Evolutionary conservation across 2,797 vertebrate genomes (phyloP).

Genomic region (Oryzias dopingdopingensis): DNA sequence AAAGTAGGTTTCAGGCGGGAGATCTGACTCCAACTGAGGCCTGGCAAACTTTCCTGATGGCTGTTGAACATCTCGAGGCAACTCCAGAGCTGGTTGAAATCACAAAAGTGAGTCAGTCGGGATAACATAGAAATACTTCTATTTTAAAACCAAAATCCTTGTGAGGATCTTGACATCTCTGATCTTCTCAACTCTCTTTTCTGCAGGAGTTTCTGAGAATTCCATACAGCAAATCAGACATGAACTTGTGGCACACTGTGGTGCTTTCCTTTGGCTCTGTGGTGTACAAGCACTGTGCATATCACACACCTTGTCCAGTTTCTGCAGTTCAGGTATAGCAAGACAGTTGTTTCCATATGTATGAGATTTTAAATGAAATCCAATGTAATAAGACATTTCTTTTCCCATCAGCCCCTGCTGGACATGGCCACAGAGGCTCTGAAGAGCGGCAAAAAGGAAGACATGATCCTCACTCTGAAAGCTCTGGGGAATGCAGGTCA

Average conservation of each 20-base stretch:
- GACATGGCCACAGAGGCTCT: slow-evolving; percentile 77
- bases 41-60: slow-evolving; percentile 64
- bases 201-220: slow-evolving; percentile 77
- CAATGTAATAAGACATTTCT: background rate
- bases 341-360: too few species aligned
- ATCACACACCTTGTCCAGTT: slow-evolving; percentile 69
- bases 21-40: slow-evolving; percentile 76
- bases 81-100: slow-evolving; percentile 60
- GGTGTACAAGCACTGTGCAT: slow-evolving; percentile 78
- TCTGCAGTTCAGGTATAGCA: slow-evolving; percentile 77
- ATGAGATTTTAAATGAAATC: too few species aligned
- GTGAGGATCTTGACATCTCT: too few species aligned
- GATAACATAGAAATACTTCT: background rate
- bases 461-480: slow-evolving; percentile 81
- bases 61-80: slow-evolving; percentile 73
- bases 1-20: slow-evolving; percentile 68
- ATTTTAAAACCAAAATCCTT: background rate
- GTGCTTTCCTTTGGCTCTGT: slow-evolving; percentile 82
- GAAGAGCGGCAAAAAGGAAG: slow-evolving; percentile 66
- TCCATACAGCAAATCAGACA: slow-evolving; percentile 62
- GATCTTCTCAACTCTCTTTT: slow-evolving; percentile 5
- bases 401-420: slow-evolving; percentile 77
- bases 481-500: slow-evolving; percentile 87
- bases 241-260: slow-evolving; percentile 69
- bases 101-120: slow-evolving; percentile 67